Evolutionary conservation across 2,797 vertebrate genomes (phyloP).

Genomic region (Lepilemur septentrionalis): DNA sequence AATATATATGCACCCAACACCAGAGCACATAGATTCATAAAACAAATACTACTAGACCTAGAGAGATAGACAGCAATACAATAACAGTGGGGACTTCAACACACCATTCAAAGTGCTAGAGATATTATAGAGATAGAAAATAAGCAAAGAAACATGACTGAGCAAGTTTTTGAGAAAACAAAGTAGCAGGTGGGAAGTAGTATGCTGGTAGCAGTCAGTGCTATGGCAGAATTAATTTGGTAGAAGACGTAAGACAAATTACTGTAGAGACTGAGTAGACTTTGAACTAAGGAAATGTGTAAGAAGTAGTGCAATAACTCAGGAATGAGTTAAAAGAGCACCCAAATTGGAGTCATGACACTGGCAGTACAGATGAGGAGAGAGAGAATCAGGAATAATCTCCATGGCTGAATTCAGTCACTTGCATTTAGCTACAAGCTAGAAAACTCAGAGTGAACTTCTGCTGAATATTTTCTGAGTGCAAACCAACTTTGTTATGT

Average conservation of each 20-base stretch:
- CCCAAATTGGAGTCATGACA: neutral
- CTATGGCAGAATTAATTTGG: neutral
- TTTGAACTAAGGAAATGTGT: neutral
- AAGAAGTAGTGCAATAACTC: neutral
- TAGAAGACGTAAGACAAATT: neutral
- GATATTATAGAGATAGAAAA: no score
- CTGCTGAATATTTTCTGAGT: neutral
- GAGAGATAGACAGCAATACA: no score
- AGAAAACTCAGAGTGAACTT: neutral
- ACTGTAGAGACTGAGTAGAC: neutral
- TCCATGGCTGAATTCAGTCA: neutral
- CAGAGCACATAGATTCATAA: no score
- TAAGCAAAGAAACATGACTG: neutral
- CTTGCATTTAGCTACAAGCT: neutral
- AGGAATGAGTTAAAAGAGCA: neutral
- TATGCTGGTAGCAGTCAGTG: neutral
- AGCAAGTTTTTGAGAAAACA: neutral
- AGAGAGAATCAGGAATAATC: neutral
- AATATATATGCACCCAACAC: no score
- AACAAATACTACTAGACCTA: no score
- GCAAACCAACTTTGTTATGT: neutral
- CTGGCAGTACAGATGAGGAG: neutral
- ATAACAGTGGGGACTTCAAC: no score
- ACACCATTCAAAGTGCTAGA: no score
- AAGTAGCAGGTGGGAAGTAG: neutral